phyloP scores from a whole-genome alignment of 2,888 invertebrate genomes.

The Lottia gigantea region DNA sequence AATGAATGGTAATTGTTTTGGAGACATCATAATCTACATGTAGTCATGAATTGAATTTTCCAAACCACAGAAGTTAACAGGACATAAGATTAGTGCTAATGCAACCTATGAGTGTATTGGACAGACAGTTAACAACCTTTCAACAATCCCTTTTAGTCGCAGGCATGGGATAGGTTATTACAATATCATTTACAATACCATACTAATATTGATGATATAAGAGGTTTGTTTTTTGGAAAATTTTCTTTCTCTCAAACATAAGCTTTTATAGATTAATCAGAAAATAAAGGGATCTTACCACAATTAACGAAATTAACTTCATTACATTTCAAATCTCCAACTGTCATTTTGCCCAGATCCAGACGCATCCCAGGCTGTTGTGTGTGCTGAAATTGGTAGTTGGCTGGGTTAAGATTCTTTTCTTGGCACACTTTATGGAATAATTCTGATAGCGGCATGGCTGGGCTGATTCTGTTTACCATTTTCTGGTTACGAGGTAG shows the following conservation, averaged over 20 bases:
- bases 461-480: constrained; percentile 80
- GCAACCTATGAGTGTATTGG: too few species aligned
- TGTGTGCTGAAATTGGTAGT: constrained; percentile 83
- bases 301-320: constrained; percentile 51
- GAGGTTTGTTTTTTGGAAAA: too few species aligned
- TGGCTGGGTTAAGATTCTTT: constrained; percentile 77
- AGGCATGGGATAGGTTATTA: too few species aligned
- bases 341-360: constrained; percentile 36
- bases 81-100: too few species aligned
- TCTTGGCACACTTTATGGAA: constrained; percentile 80
- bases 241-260: background rate
- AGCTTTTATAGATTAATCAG: background rate
- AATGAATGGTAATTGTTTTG: too few species aligned
- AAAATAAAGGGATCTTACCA: constrained; percentile 32
- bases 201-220: too few species aligned
- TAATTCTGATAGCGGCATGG: constrained; percentile 77
- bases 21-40: too few species aligned
- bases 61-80: too few species aligned
- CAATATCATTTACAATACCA: too few species aligned
- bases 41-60: too few species aligned
- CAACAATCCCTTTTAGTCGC: too few species aligned
- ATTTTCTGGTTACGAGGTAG: constrained; percentile 84
- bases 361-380: constrained; percentile 70
- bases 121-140: too few species aligned
- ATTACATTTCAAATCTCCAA: constrained; percentile 42